phyloP scores from a whole-genome alignment of 2,113 vertebrate species.

The Girardinichthys multiradiatus region DNA sequence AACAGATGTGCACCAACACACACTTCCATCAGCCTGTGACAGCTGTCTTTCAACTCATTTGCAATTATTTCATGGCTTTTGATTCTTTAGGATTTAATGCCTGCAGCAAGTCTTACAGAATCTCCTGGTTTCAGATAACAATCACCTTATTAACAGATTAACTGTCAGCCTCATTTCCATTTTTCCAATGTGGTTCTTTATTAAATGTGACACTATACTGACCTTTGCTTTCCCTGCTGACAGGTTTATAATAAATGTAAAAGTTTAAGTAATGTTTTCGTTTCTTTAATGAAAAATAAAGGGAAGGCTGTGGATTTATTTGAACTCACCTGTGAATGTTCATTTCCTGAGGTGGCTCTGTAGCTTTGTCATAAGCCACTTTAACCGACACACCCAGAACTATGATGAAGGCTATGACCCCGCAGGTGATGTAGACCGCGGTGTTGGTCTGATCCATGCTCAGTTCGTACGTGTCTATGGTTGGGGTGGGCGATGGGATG shows the following conservation, averaged over 20 bases:
- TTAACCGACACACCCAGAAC: slow-evolving; percentile 93
- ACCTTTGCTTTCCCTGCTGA: neutral
- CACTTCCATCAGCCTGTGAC: slow-evolving; percentile 4
- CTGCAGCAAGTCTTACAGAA: slow-evolving; percentile 5
- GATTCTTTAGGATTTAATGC: slow-evolving; percentile 25
- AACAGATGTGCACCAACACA: neutral
- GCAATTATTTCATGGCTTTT: slow-evolving; percentile 22
- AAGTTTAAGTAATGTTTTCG: too few species aligned
- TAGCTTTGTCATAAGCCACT: slow-evolving; percentile 98
- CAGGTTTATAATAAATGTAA: too few species aligned
- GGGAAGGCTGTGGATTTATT: neutral
- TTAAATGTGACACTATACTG: neutral
- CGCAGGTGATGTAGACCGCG: slow-evolving; percentile 97
- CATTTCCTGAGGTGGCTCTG: slow-evolving; percentile 97
- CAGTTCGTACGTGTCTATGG: slow-evolving; percentile 89
- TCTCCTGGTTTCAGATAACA: neutral
- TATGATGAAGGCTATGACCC: slow-evolving; percentile 95
- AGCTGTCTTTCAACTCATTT: slow-evolving; percentile 34
- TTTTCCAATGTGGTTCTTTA: neutral
- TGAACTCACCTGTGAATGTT: slow-evolving; percentile 97
- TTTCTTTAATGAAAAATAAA: too few species aligned
- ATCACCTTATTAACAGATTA: neutral
- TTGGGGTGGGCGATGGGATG: slow-evolving; percentile 79
- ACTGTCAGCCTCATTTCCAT: neutral
- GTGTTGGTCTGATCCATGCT: slow-evolving; percentile 96